Evolutionary conservation across 2,888 invertebrate species (phyloP), one percentile per base, ranked within the genome.

Genomic region (Crocallis elinguaria): DNA sequence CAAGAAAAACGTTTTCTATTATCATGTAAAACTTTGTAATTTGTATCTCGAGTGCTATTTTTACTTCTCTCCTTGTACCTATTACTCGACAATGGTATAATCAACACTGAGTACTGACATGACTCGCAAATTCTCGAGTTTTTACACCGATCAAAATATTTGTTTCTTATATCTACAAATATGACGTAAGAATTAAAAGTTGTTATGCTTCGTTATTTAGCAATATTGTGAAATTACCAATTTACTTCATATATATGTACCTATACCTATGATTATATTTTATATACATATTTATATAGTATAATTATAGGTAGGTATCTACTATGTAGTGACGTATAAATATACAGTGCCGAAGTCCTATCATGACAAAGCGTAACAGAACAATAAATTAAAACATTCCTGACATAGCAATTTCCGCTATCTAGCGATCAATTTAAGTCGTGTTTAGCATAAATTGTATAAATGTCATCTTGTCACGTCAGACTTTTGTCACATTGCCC

Each of bases 401-500:
- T 30, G 38, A 39, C 44, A 39, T 44, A 32, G 38, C 35, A 33
- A 51, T 44, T 39, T 51, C 50, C 44, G 51, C 30, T 19, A 33
- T 41, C 30, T 19, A 25, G 30, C 32, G 23, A 46, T 52, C 12
- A 41, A 49, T 57, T 60, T 53, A 30, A 19, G 30, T 60, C 51
- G 33, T 46, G 46, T 51, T 53, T 52, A 38, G 35, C 14, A 52
- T 61, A 57, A 54, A 62, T 58, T 66, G 49, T 60, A 43, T 53
- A 51, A 50, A 60, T 60, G 58, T 56, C 53, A 59, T 58, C 39
- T 55, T 50, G 60, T 70, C 67, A 68, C 64, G 64, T 65, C 56
- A 54, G 60, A 62, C 57, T 75, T 74, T 69, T 77, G 77, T 80
- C 77, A 77, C 75, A 76, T 77, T 79, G 77, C 69, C 73, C 77